These are phyloP conservation scores for Heliconius himera DNA, from an alignment of 1,140 invertebrate genomes.

Conservation along the genomic window DNA sequence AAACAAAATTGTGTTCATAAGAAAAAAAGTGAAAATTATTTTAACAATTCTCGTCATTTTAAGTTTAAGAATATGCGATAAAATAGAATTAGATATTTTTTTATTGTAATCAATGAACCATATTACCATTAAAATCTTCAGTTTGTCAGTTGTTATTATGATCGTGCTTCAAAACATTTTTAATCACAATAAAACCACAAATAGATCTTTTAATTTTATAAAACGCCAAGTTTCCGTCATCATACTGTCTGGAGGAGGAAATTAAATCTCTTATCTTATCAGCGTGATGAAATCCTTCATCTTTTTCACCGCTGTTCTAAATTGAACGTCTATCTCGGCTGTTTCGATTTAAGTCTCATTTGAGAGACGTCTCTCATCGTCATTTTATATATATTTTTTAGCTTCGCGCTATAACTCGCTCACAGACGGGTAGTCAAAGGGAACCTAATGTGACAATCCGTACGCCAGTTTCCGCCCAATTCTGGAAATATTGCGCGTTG, in stretches of 20 bases:
- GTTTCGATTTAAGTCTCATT: slow-evolving; percentile 47
- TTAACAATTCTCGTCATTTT: too few species aligned
- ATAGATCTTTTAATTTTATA: slow-evolving; percentile 61
- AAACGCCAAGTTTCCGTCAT: slow-evolving; percentile 61
- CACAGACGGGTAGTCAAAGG: too few species aligned
- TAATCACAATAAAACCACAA: slow-evolving; percentile 23
- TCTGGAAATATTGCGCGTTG: too few species aligned
- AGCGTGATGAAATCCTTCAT: slow-evolving; percentile 56
- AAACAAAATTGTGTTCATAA: too few species aligned
- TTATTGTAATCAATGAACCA: background rate
- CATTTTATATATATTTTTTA: slow-evolving; percentile 16
- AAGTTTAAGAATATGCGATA: too few species aligned
- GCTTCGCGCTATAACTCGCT: too few species aligned
- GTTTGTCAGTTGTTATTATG: background rate
- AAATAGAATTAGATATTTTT: too few species aligned
- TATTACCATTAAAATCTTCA: background rate
- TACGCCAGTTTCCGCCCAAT: too few species aligned
- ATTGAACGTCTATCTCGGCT: slow-evolving; percentile 47
- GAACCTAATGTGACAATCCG: too few species aligned
- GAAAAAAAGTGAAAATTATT: too few species aligned
- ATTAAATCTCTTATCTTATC: slow-evolving; percentile 71
- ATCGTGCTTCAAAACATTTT: background rate
- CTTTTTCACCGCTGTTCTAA: slow-evolving; percentile 53
- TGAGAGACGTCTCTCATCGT: slow-evolving; percentile 19
- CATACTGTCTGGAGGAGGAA: slow-evolving; percentile 61